phyloP scores from a whole-genome alignment of 2,797 vertebrate species.

The Arremon aurantiirostris region DNA sequence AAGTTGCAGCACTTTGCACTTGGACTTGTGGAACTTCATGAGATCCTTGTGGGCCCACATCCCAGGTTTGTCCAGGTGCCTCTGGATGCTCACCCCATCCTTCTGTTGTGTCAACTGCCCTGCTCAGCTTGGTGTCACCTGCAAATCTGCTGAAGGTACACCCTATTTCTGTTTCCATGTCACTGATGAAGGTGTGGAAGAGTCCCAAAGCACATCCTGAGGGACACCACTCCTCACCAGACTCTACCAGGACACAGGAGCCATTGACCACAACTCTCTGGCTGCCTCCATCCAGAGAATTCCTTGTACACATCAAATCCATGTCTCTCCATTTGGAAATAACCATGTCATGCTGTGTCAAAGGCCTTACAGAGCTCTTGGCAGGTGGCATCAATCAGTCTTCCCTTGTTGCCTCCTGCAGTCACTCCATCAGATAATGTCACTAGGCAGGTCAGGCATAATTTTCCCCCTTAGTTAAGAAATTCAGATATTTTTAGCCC shows the following conservation, averaged over 20 bases:
- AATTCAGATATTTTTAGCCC: not conserved
- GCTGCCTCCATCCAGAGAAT: not conserved
- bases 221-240: not conserved
- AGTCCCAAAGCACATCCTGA: not conserved
- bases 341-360: not conserved
- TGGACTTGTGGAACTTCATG: not conserved
- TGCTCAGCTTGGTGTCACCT: not conserved
- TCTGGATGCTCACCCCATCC: not conserved
- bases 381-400: not conserved
- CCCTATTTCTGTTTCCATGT: not conserved
- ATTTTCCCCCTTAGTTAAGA: not conserved
- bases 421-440: not conserved
- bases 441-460: not conserved
- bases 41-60: not conserved
- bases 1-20: not conserved
- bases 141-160: not conserved
- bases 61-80: not conserved
- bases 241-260: not conserved
- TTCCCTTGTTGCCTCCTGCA: not conserved
- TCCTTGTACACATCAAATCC: not conserved
- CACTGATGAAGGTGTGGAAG: not conserved
- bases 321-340: not conserved
- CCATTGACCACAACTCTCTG: not conserved
- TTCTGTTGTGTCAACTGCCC: not conserved
- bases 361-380: not conserved